These are phyloP conservation scores for Cossypha heuglini DNA, from an alignment of 2,797 vertebrate species.

Conservation along the genomic window DNA sequence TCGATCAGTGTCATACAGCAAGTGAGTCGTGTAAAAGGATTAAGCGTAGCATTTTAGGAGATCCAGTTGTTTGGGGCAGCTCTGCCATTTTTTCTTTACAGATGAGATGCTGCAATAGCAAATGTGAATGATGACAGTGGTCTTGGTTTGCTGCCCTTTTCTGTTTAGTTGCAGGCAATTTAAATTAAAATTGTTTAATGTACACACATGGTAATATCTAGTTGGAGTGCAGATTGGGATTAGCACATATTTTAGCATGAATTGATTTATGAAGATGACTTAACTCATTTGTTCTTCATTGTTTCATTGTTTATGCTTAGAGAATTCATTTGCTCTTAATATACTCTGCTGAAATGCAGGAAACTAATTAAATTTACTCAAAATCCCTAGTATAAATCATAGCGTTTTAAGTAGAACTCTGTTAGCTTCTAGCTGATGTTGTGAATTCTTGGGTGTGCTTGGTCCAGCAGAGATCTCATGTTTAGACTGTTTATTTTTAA, in stretches of 20 bases:
- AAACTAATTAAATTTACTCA: constrained; percentile 31
- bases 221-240: neutral
- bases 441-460: neutral
- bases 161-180: neutral
- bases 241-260: constrained; percentile 17
- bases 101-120: neutral
- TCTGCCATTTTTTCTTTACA: neutral
- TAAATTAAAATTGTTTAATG: constrained; percentile 22
- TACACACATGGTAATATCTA: neutral
- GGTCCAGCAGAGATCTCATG: neutral
- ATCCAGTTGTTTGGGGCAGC: neutral
- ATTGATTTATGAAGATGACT: constrained; percentile 29
- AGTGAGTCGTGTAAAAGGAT: neutral
- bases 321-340: constrained; percentile 25
- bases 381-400: neutral
- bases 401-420: neutral
- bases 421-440: neutral
- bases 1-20: neutral
- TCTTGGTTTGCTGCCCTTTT: constrained; percentile 15
- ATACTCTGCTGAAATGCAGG: neutral
- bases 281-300: constrained; percentile 32
- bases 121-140: neutral
- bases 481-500: neutral
- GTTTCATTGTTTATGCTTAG: constrained; percentile 6
- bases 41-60: neutral